A percentile compares a stretch with the other conserved stretches of the same genome.
Conservation (phyloP, 2,113 vertebrate species). For the Sardina pilchardus region DNA sequence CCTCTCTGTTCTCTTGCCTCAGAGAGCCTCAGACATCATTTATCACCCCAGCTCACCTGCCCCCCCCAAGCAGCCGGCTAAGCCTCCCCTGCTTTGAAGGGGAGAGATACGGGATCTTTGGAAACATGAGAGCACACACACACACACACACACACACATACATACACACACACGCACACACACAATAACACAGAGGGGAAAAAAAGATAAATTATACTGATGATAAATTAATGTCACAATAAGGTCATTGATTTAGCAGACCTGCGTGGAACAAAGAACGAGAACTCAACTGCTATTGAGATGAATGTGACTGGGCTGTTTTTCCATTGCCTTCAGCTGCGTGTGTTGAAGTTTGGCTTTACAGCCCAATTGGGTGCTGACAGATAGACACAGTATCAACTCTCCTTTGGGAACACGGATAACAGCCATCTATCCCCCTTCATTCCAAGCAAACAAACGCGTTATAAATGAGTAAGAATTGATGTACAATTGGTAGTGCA, state of each 20-base stretch:
- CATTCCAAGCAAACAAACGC: not conserved
- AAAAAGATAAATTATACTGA: constrained; percentile 43
- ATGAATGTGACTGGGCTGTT: constrained; percentile 27
- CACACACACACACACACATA: not conserved
- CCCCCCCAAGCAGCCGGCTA: too few relatives aligned
- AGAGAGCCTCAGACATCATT: constrained; percentile 38
- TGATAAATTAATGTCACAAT: constrained; percentile 31
- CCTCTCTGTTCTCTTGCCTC: not conserved
- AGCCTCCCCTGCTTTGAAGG: constrained; percentile 28
- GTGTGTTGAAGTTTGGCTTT: not conserved
- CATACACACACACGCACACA: constrained; percentile 5
- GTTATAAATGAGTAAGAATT: not conserved
- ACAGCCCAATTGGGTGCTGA: constrained; percentile 13
- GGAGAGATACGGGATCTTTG: constrained; percentile 14
- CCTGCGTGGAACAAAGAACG: constrained; percentile 31
- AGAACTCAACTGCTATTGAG: not conserved
- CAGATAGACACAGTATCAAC: not conserved
- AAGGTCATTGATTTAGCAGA: constrained; percentile 40
- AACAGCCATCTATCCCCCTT: not conserved
- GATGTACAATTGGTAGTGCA: not conserved
- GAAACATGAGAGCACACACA: constrained; percentile 34
- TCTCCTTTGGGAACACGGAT: not conserved
- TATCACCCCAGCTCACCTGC: constrained; percentile 45
- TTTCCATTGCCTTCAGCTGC: not conserved
- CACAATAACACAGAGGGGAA: not conserved